Percentiles rank a stretch among this genome's conserved stretches.
These are phyloP conservation scores for Luperina testacea DNA, from an alignment of 2,888 invertebrate species.

Conservation along the genomic window DNA sequence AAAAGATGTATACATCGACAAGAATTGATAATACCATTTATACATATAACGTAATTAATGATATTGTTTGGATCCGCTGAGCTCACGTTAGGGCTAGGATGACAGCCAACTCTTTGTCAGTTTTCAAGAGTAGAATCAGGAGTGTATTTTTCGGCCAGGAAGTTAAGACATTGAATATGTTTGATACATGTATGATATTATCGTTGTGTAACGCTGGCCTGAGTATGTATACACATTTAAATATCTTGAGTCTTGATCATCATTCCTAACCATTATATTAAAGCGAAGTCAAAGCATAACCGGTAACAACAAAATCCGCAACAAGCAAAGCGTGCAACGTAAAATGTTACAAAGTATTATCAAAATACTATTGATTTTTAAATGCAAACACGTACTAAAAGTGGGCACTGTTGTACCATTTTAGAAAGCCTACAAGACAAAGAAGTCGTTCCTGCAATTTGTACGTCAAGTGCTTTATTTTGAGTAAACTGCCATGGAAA, in stretches of 20 bases:
- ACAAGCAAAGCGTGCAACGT: too few relatives aligned
- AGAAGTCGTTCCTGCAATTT: too few relatives aligned
- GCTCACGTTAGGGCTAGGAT: background rate
- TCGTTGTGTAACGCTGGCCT: background rate
- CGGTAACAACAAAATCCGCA: too few relatives aligned
- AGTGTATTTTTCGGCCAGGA: background rate
- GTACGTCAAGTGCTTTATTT: too few relatives aligned
- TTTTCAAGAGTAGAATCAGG: background rate
- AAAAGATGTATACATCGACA: background rate
- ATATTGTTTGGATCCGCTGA: background rate
- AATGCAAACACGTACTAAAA: too few relatives aligned
- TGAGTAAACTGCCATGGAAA: too few relatives aligned
- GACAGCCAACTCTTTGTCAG: background rate
- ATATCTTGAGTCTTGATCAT: background rate
- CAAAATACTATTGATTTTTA: too few relatives aligned
- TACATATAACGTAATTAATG: background rate
- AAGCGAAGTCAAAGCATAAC: too few relatives aligned
- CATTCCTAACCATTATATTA: too few relatives aligned
- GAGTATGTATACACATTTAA: background rate
- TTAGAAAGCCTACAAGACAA: too few relatives aligned
- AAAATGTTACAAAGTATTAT: too few relatives aligned
- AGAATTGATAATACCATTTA: background rate
- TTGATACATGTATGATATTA: background rate
- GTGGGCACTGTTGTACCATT: too few relatives aligned
- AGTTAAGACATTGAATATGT: background rate